Evolutionary conservation across 2,888 invertebrate species (phyloP), one percentile per base, ranked within the genome.

Genomic region (Papilio demoleus): DNA sequence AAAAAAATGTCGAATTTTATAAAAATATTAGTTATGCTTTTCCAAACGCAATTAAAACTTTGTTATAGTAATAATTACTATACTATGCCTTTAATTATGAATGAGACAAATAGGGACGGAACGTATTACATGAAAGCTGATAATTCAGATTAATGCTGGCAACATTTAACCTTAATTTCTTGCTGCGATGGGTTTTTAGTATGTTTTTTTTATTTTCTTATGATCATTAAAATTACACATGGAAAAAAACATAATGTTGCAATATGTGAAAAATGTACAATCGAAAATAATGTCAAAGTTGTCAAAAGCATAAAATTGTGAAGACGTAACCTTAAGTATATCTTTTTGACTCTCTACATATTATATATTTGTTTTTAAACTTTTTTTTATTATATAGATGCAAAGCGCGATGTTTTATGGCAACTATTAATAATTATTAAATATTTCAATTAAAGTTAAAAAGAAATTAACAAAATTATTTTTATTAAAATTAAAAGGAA

Each of bases 31-130:
- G 8, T 45, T 45, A 19, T 9, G 9, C 42, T 45, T 45, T 19
- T 45, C n/a, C 42, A n/a, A 42, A 42, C 8, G 9, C 42, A 45
- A 42, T 17, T 0, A 42, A 42, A 40, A 40, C 6, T 1, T 45
- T 2, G 9, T 45, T 45, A 24, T 50, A 22, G 24, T 14, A 4
- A 24, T 24, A 50, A 50, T 6, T 50, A 50, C 12, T 24, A 24
- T 6, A 5, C 50, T 50, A 50, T 2, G 22, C 50, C 14, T 45
- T 45, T 45, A 14, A 50, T 50, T 50, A 24, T 50, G 50, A 50
- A 50, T 24, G 14, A 24, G 50, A 14, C 24, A 50, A 47, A 47
- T 9, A 47, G 50, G 50, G 50, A 50, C 50, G 50, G 50, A 24
- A 24, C 24, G 24, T 14, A 50, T 50, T 50, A 5, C 24, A 24